A percentile compares a stretch with the other conserved stretches of the same genome.
Conservation (phyloP, 2,888 invertebrate species). For the Elaeidobius kamerunicus region DNA sequence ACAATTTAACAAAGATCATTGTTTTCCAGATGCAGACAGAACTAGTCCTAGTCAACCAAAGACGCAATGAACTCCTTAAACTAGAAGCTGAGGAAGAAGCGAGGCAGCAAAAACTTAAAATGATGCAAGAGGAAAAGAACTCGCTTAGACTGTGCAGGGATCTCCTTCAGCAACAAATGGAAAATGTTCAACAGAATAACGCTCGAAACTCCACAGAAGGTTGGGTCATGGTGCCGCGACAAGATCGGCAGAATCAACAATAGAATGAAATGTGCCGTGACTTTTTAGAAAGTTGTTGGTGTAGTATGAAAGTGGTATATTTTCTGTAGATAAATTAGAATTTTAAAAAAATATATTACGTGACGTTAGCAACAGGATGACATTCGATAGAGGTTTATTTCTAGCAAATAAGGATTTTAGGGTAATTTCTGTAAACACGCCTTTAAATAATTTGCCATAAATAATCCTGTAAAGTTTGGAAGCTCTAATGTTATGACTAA, state of each 20-base stretch:
- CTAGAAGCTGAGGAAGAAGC: slow-evolving; percentile 55
- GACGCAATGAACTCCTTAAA: slow-evolving; percentile 71
- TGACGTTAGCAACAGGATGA: too few species aligned
- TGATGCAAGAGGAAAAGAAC: slow-evolving; percentile 54
- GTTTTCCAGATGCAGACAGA: slow-evolving; percentile 69
- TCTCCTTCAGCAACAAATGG: slow-evolving; percentile 58
- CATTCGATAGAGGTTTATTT: too few species aligned
- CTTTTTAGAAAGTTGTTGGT: neutral
- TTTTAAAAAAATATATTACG: neutral
- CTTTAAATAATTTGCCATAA: neutral
- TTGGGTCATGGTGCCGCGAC: slow-evolving; percentile 42
- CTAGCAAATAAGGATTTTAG: neutral
- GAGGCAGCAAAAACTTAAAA: slow-evolving; percentile 41
- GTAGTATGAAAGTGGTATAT: neutral
- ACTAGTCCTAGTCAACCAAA: slow-evolving; percentile 74
- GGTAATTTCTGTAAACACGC: neutral
- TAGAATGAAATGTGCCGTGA: neutral
- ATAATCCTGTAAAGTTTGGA: neutral
- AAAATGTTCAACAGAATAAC: slow-evolving; percentile 40
- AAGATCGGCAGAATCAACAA: slow-evolving; percentile 8
- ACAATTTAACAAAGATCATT: too few species aligned
- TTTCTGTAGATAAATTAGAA: neutral
- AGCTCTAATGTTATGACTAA: too few species aligned
- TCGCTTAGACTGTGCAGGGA: slow-evolving; percentile 64
- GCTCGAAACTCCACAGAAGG: slow-evolving; percentile 36